Evolutionary conservation across 2,888 invertebrate species (phyloP).

Genomic region (Dolichomitus sp.): DNA sequence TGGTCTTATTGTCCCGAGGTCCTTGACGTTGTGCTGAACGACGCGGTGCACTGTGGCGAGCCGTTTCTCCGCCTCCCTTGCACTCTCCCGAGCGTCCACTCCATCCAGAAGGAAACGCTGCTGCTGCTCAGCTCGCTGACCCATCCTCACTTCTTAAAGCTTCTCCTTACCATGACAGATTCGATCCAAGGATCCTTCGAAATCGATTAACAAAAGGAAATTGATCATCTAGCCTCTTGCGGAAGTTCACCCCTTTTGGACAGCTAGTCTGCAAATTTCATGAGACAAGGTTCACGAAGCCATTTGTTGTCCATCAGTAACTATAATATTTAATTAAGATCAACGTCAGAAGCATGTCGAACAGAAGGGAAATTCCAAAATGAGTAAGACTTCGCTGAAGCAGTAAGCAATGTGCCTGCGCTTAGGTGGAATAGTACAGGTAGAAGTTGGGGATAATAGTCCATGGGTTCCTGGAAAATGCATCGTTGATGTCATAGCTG

Average conservation of each 20-base stretch:
- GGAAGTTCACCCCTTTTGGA: background rate
- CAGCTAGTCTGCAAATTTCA: background rate
- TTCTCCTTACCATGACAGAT: constrained; percentile 16
- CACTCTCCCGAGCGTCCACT: constrained; percentile 37
- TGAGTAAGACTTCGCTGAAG: background rate
- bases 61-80: constrained; percentile 46
- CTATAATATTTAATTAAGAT: background rate
- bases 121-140: constrained; percentile 36
- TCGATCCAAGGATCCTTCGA: constrained; percentile 23
- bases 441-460: constrained; percentile 45
- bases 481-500: constrained; percentile 33
- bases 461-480: constrained; percentile 26
- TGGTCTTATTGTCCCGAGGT: constrained; percentile 78
- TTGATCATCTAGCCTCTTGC: constrained; percentile 38
- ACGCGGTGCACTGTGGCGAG: constrained; percentile 51
- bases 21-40: constrained; percentile 73
- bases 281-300: background rate
- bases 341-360: background rate
- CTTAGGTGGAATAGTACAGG: background rate
- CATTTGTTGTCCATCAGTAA: constrained; percentile 1
- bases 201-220: constrained; percentile 55
- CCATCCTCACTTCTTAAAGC: constrained; percentile 43
- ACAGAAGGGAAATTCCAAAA: background rate
- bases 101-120: constrained; percentile 28
- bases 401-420: background rate